These are phyloP conservation scores for Acrocephalus kingi DNA, from an alignment of 2,113 vertebrate species.

Conservation along the genomic window DNA sequence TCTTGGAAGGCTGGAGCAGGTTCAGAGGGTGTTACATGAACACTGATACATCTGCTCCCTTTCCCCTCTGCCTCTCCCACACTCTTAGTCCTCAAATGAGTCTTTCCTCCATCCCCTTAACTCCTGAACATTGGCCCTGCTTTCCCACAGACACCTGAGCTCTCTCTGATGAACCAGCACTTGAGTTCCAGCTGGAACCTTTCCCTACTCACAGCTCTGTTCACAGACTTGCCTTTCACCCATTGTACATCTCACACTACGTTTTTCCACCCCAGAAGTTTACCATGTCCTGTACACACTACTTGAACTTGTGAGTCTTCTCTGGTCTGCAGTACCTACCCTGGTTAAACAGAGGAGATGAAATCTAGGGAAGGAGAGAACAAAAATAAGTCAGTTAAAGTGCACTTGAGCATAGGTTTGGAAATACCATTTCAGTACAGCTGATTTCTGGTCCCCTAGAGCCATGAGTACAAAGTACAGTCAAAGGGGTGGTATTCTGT, in stretches of 20 bases:
- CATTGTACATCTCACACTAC: fast-evolving
- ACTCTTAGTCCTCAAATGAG: not conserved
- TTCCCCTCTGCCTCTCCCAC: not conserved
- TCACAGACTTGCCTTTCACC: not conserved
- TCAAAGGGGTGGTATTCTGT: not conserved
- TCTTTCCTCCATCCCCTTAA: not conserved
- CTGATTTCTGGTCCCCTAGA: not conserved
- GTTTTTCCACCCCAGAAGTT: not conserved
- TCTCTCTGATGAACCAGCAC: not conserved
- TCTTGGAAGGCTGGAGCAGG: not conserved
- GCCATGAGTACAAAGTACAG: not conserved
- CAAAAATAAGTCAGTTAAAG: not conserved
- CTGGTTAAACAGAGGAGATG: not conserved
- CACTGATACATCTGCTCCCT: not conserved
- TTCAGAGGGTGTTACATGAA: not conserved
- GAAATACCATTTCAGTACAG: not conserved
- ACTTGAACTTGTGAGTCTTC: not conserved
- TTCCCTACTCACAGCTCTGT: not conserved
- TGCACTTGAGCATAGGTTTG: not conserved
- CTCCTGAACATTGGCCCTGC: not conserved
- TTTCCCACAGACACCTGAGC: not conserved
- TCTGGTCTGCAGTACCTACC: not conserved
- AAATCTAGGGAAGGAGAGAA: not conserved
- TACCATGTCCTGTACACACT: not conserved
- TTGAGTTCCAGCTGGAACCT: not conserved